Percentiles rank a stretch among this genome's conserved stretches.
These are phyloP conservation scores for Phyto melanocephala DNA, from an alignment of 2,888 invertebrate genomes.

Conservation along the genomic window DNA sequence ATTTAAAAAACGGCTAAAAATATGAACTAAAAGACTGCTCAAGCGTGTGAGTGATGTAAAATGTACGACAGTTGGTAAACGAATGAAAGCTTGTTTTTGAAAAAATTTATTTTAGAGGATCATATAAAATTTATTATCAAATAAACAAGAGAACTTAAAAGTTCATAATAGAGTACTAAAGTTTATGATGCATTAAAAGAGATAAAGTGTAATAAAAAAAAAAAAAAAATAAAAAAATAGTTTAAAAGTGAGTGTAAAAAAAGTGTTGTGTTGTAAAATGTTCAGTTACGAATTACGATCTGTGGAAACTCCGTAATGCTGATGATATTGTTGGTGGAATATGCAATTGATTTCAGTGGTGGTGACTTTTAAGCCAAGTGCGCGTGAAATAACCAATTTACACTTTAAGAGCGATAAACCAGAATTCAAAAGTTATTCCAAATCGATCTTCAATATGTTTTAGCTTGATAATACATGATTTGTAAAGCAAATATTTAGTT, in stretches of 20 bases:
- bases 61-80: constrained; percentile 27
- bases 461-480: constrained; percentile 14
- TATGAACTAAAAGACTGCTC: constrained; percentile 14
- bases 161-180: not conserved
- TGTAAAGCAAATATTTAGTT: not conserved
- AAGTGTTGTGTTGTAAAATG: constrained; percentile 16
- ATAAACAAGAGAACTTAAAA: not conserved
- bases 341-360: constrained; percentile 15
- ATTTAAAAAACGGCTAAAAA: constrained; percentile 34
- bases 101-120: constrained; percentile 12
- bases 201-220: not conserved
- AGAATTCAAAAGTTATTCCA: not conserved
- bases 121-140: not conserved
- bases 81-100: constrained; percentile 59
- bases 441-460: not conserved
- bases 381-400: not conserved
- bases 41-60: constrained; percentile 50
- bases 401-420: not conserved
- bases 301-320: not conserved
- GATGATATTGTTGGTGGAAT: constrained; percentile 1
- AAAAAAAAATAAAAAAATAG: not conserved
- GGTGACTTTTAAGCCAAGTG: constrained; percentile 31
- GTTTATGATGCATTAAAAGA: not conserved
- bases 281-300: not conserved
- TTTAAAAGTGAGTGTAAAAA: not conserved